phyloP scores from a whole-genome alignment of 2,888 invertebrate genomes.

The Protodeltote pygarga region DNA sequence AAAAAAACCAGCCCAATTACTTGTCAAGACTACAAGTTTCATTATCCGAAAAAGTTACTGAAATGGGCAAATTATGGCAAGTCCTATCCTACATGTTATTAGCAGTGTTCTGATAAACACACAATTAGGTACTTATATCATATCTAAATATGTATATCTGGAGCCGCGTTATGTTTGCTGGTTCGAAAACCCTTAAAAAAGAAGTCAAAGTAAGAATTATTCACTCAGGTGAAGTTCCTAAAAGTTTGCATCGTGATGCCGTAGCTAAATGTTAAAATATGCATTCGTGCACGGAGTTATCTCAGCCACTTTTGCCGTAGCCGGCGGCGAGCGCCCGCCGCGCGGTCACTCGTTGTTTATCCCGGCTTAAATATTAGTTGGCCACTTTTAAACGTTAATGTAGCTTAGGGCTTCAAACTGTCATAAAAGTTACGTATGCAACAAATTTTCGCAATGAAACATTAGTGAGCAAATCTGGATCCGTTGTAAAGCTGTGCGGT shows the following conservation, averaged over 20 bases:
- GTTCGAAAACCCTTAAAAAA: conserved; percentile 54
- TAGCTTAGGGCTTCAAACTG: conserved; percentile 43
- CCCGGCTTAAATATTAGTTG: conserved; percentile 70
- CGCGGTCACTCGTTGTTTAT: conserved; percentile 76
- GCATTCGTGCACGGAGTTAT: conserved; percentile 79
- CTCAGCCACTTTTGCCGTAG: conserved; percentile 75
- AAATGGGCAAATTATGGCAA: no score
- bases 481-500: conserved; percentile 1
- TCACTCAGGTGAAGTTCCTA: conserved; percentile 73
- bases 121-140: background rate
- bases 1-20: background rate
- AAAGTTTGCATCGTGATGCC: conserved; percentile 75
- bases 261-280: conserved; percentile 82
- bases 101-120: background rate
- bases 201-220: conserved; percentile 76
- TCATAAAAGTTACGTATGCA: conserved; percentile 45
- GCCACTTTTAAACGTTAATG: conserved; percentile 50
- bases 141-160: conserved; percentile 19
- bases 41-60: no score
- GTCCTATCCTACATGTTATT: background rate
- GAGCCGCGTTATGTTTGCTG: no score
- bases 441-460: conserved; percentile 25
- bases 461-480: conserved; percentile 17
- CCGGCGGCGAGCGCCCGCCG: conserved; percentile 58
- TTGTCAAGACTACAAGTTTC: no score